Base-by-base conservation (phyloP, 2,888 invertebrate species). In the Lordiphosa fenestrarum region DNA sequence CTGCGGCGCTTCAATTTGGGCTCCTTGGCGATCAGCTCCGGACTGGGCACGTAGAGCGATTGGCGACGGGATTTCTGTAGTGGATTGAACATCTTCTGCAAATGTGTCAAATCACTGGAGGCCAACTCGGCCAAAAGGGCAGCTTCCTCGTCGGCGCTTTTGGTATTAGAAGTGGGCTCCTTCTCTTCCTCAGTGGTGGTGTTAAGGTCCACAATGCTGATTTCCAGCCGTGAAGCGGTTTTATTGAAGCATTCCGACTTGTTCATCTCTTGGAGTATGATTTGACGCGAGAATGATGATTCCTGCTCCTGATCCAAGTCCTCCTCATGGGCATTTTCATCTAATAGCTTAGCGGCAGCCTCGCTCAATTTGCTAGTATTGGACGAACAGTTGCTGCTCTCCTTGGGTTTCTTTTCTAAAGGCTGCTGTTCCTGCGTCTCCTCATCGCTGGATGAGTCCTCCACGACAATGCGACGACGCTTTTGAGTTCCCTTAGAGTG, bases 31-130 rank as follows among this genome's bases (percentile, higher is more conserved):
- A 49, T 21, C 30, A 55, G 6, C 6, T 71, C 70, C 0, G 63
- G 59, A 4, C 64, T 54, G 1, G 70, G 53, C 0, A 71, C 39
- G n/a, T 60, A 70, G 6, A 86, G 52, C 0, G 86, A 84, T 66
- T 86, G 86, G 0, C 86, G 82, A 2, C 83, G 77, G 0, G 80
- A 71, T 6, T 84, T 76, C 12, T 84, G 77, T 1, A 85, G 73
- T 1, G 82, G 85, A 65, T 85, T 84, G 10, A 84, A 84, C 53
- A 86, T 67, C 6, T 58, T 55, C 13, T 70, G 52, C 37, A 86
- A 44, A 37, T 82, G 71, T 6, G 71, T 67, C 0, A 83, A n/a
- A 12, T 80, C 73, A 23, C 63, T 59, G 4, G 78, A 61, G 2
- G 67, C 15, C 3, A 78, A 39, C n/a, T 75, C 77, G 46, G 73